Evolutionary conservation across 2,888 invertebrate genomes (phyloP).

Genomic region (Exocentrus adspersus): DNA sequence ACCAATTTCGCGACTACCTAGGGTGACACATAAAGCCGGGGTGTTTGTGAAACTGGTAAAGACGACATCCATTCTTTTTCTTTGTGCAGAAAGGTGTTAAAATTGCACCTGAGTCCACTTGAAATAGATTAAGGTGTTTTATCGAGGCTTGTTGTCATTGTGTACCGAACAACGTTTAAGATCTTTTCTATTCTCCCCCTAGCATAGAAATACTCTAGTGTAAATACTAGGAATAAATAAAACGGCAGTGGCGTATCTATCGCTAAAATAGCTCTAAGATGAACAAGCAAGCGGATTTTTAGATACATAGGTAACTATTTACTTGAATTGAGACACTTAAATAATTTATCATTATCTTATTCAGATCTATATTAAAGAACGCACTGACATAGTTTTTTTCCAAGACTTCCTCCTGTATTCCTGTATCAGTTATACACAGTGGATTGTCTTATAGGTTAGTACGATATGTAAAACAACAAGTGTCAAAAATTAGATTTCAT

Average conservation of each 20-base stretch:
- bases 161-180: conserved; percentile 47
- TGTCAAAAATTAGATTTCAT: no score
- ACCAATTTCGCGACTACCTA: conserved; percentile 48
- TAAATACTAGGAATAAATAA: conserved; percentile 6
- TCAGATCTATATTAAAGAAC: no score
- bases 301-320: no score
- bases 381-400: no score
- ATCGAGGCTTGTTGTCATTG: conserved; percentile 44
- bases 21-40: conserved; percentile 43
- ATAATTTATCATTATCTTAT: no score
- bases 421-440: no score
- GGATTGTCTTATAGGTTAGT: no score
- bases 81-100: conserved; percentile 59
- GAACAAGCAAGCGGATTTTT: no score
- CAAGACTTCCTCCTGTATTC: no score
- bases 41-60: conserved; percentile 31
- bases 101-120: conserved; percentile 62
- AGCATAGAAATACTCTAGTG: conserved; percentile 1
- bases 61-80: conserved; percentile 32
- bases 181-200: conserved; percentile 29
- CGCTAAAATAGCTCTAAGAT: neutral
- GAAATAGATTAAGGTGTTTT: conserved; percentile 62
- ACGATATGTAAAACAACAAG: no score
- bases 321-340: no score
- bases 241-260: conserved; percentile 9